phyloP scores from a whole-genome alignment of 2,797 vertebrate species.

The Micropoecilia bifurca region DNA sequence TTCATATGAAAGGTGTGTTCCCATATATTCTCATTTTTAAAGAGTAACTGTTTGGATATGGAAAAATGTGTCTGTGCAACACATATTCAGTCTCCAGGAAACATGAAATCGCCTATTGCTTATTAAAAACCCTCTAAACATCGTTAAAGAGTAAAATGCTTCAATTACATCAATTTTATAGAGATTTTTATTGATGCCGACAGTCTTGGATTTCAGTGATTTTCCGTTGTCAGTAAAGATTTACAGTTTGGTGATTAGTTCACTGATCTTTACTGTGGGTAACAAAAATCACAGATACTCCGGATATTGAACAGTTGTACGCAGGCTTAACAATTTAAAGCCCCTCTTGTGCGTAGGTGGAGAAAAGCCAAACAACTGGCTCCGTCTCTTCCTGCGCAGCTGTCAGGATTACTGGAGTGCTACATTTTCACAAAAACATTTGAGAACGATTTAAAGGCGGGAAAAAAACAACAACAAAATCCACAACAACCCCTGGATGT shows the following conservation, averaged over 20 bases:
- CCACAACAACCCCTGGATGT: background rate
- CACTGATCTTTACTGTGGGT: background rate
- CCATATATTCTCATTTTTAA: background rate
- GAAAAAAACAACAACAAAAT: background rate
- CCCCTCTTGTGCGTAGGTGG: background rate
- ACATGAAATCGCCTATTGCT: background rate
- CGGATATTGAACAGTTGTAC: background rate
- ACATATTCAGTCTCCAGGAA: background rate
- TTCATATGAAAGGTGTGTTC: background rate
- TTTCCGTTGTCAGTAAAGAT: background rate
- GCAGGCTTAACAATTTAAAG: background rate
- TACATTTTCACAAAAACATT: background rate
- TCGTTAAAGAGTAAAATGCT: background rate
- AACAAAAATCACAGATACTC: background rate
- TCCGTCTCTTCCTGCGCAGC: background rate
- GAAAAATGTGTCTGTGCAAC: background rate
- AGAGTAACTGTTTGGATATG: background rate
- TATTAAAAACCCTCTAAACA: background rate
- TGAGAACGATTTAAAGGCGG: background rate
- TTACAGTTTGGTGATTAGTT: too few relatives aligned
- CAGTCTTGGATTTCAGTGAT: background rate
- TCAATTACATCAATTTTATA: background rate
- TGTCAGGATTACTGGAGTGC: background rate
- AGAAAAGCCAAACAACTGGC: background rate
- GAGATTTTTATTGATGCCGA: background rate